Base-by-base conservation (phyloP, 2,113 vertebrate genomes). In the Brachyistius frenatus region DNA sequence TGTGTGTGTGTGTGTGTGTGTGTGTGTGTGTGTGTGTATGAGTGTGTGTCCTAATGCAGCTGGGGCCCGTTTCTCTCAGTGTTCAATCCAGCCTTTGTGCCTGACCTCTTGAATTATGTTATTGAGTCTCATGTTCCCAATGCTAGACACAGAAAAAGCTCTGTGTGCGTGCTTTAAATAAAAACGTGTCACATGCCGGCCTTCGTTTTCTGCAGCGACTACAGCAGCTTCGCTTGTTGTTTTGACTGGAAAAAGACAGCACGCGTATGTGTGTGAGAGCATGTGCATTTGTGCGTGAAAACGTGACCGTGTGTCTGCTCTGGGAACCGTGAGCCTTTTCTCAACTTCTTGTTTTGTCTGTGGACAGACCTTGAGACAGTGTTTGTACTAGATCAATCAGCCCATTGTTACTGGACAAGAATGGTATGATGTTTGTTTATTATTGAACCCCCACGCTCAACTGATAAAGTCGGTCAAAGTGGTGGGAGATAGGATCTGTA, bases 271-370 rank as follows among this genome's bases (percentile, higher is more conserved):
- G 56, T 62, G 44, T 3, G 66, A 57, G 36, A 46, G 58, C 11
- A n/a, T 36, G 68, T 78, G 73, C 9, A 5, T 10, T 39, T 76
- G 86, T 55, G 81, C 77, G 80, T 78, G 69, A 76, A 79, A 87
- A 60, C 70, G 58, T 39, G 73, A 65, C 23, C 46, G 47, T 47
- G 10, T 47, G 55, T 85, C 78, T 74, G 55, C 53, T 14, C 44
- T 23, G 78, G 73, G 67, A 85, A 68, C 68, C 53, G 31, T 4
- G 39, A 65, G 75, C 72, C 73, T 83, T 86, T 90, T 87, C 52
- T 58, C 71, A 75, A 65, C 78, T 82, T 81, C 73, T 90, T 90
- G 92, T 93, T 93, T 90, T 85, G 86, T 85, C 89, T 92, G 14
- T 57, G 11, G 61, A 58, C 30, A 60, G 74, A 80, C 79, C 81